phyloP scores from a whole-genome alignment of 1,140 invertebrate species.

The Drosophila baimaii region DNA sequence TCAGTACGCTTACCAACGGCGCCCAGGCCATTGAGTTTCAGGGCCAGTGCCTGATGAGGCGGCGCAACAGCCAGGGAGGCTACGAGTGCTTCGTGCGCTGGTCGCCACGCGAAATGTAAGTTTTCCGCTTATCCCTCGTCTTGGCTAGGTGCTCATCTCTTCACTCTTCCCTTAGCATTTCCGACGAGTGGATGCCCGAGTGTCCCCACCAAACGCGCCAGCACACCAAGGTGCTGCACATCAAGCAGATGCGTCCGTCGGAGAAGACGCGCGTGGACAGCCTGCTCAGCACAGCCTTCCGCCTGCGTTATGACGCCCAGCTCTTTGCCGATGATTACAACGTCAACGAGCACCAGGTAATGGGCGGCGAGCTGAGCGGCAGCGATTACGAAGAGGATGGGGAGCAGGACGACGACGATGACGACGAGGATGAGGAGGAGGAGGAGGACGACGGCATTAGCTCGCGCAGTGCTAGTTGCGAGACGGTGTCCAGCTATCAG shows the following conservation, averaged over 20 bases:
- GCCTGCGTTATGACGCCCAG: constrained; percentile 75
- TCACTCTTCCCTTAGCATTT: constrained; percentile 51
- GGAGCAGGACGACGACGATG: constrained; percentile 33
- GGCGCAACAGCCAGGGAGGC: constrained; percentile 64
- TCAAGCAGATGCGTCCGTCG: constrained; percentile 78
- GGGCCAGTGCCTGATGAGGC: constrained; percentile 73
- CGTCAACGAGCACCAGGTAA: constrained; percentile 48
- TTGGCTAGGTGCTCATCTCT: not conserved
- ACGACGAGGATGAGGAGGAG: constrained; percentile 60
- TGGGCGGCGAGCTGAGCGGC: constrained; percentile 28
- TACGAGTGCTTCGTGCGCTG: constrained; percentile 79
- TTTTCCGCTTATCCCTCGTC: not conserved
- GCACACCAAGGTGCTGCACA: constrained; percentile 77
- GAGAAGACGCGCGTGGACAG: constrained; percentile 79
- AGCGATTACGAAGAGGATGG: constrained; percentile 54
- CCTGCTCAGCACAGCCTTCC: constrained; percentile 72
- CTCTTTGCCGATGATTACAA: constrained; percentile 76
- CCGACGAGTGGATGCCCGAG: constrained; percentile 81
- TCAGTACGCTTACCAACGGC: constrained; percentile 85
- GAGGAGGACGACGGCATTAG: constrained; percentile 57
- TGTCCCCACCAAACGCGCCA: constrained; percentile 56
- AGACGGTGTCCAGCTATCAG: constrained; percentile 79
- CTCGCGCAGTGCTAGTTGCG: constrained; percentile 52
- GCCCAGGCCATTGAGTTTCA: constrained; percentile 76
- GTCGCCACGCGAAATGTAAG: constrained; percentile 83